Evolutionary conservation across 2,113 vertebrate genomes (phyloP), one percentile per base, ranked within the genome.

Genomic region (Catharus minimus): DNA sequence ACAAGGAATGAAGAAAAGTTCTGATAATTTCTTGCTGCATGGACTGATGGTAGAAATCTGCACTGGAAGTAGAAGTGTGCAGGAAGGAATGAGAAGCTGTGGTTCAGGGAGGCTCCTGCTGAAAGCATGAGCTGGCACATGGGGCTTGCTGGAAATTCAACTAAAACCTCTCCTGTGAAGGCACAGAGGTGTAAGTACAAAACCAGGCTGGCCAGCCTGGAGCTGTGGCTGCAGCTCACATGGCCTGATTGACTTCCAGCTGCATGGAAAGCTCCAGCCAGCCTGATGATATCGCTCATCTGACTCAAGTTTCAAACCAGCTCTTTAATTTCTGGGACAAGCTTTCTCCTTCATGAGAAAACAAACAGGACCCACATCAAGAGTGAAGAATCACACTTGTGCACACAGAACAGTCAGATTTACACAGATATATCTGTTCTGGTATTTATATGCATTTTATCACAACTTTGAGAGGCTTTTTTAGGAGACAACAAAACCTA

Each of bases 131-230:
- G 36, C 7, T 76, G 74, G 62, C 67, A 55, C 83, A 75, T 36
- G 83, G 53, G 53, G 49, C 67, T 81, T 78, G 41, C 55, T 92
- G 86, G 46, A 92, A 84, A 77, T 84, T 68, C 81, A 67, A 88
- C 89, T 68, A 26, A 85, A 92, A 79, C 27, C 6, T 13, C 28
- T 77, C 33, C 50, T 74, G 26, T 50, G 85, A 82, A 73, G 67
- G 83, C 64, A 82, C 75, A 43, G 55, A 36, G 39, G 71, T 82
- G 38, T 20, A 57, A 49, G 62, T 87, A 61, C 71, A 57, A 72
- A 69, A 84, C 68, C 78, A 89, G 32, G 32, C 58, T 87, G 78
- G 64, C 10, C 86, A 85, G 83, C 58, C 81, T 76, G 73, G 44
- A 38, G 36, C 73, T 58, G 27, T 44, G 76, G 46, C 49, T 60